phyloP scores from a whole-genome alignment of 1,140 invertebrate genomes.

The Amphibalanus amphitrite region DNA sequence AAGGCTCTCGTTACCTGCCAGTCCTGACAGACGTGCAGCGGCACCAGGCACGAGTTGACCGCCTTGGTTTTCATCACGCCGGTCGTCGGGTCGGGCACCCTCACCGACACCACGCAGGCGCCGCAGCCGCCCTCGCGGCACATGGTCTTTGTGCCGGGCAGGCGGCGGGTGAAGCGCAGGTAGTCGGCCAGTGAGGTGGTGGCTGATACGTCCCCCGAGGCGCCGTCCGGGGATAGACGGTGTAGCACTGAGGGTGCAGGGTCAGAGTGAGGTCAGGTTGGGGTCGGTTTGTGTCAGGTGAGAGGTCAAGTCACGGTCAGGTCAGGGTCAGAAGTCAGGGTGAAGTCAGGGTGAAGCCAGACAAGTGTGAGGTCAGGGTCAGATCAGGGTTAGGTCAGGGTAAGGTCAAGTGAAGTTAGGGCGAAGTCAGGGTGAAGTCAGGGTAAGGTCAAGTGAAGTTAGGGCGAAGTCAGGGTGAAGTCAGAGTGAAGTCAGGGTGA shows the following conservation, averaged over 20 bases:
- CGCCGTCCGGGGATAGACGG: slow-evolving; percentile 4
- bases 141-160: slow-evolving; percentile 21
- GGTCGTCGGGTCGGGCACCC: slow-evolving; percentile 32
- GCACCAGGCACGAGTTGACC: slow-evolving; percentile 16
- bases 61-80: slow-evolving; percentile 18
- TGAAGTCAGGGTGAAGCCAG: too few species aligned
- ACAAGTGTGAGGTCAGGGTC: too few species aligned
- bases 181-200: slow-evolving; percentile 15
- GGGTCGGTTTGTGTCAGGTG: too few species aligned
- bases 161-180: slow-evolving; percentile 10
- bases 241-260: neutral
- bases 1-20: slow-evolving; percentile 9
- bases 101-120: slow-evolving; percentile 49
- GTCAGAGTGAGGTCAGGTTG: too few species aligned
- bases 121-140: slow-evolving; percentile 71
- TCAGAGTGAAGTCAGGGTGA: too few species aligned
- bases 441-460: too few species aligned
- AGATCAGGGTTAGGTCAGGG: too few species aligned
- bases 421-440: too few species aligned
- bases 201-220: slow-evolving; percentile 10
- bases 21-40: slow-evolving; percentile 15
- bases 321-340: too few species aligned
- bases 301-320: too few species aligned
- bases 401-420: too few species aligned
- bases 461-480: too few species aligned